Percentiles rank a stretch among this genome's conserved stretches.
These are phyloP conservation scores for Nephila pilipes DNA, from an alignment of 1,140 invertebrate species.

Conservation along the genomic window DNA sequence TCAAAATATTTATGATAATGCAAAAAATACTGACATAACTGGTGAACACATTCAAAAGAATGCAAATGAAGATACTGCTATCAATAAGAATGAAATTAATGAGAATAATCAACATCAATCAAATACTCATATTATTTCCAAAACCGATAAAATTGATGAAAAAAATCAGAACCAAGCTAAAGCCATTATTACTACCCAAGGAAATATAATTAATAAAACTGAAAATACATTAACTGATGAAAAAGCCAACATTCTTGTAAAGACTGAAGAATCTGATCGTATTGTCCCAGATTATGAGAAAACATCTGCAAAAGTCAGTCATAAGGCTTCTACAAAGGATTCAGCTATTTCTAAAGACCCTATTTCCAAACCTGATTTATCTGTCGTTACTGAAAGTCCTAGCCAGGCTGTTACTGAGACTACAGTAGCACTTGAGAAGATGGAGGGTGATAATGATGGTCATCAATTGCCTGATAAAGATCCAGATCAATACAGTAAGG, in stretches of 20 bases:
- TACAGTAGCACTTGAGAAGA: slow-evolving; percentile 43
- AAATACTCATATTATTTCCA: background rate
- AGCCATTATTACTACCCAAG: background rate
- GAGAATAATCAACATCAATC: background rate
- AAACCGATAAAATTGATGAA: background rate
- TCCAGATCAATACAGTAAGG: slow-evolving; percentile 39
- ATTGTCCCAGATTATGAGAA: background rate
- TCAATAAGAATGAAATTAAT: background rate
- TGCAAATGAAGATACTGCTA: background rate
- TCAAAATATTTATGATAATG: background rate
- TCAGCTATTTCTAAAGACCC: background rate
- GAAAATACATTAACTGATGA: background rate
- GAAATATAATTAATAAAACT: background rate
- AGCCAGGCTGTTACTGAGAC: background rate
- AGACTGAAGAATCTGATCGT: background rate
- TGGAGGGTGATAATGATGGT: slow-evolving; percentile 43
- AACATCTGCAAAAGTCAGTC: background rate
- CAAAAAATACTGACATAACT: background rate
- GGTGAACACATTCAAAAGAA: background rate
- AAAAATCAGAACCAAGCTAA: background rate
- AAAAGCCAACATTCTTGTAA: background rate
- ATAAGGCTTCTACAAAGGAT: background rate
- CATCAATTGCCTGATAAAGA: background rate
- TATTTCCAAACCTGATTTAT: background rate
- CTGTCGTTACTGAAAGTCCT: background rate